phyloP scores from a whole-genome alignment of 2,888 invertebrate genomes.

The Rhodophaea formosa region DNA sequence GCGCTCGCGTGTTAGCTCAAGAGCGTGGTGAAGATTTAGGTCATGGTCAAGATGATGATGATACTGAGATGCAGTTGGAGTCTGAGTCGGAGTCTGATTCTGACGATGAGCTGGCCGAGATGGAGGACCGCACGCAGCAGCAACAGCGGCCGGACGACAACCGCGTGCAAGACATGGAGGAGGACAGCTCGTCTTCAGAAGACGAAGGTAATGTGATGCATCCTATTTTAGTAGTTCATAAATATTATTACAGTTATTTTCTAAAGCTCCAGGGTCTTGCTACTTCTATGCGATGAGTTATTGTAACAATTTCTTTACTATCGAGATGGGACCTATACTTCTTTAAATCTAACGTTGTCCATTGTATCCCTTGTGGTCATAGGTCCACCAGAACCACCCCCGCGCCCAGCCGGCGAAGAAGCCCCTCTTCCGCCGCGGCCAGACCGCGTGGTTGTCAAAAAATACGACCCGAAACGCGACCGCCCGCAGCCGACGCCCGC shows the following conservation, averaged over 20 bases:
- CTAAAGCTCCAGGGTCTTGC: too few relatives aligned
- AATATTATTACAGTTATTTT: too few relatives aligned
- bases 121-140: slow-evolving; percentile 83
- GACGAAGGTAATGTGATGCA: slow-evolving; percentile 48
- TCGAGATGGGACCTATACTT: too few relatives aligned
- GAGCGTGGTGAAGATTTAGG: slow-evolving; percentile 87
- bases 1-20: slow-evolving; percentile 93
- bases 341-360: too few relatives aligned
- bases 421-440: slow-evolving; percentile 92
- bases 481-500: slow-evolving; percentile 83
- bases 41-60: slow-evolving; percentile 80
- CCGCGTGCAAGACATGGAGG: slow-evolving; percentile 94
- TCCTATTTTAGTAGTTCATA: too few relatives aligned
- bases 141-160: slow-evolving; percentile 67
- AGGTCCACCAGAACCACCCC: slow-evolving; percentile 41
- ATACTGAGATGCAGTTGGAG: slow-evolving; percentile 94
- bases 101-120: slow-evolving; percentile 81
- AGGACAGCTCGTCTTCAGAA: slow-evolving; percentile 86
- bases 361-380: too few relatives aligned
- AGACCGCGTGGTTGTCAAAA: slow-evolving; percentile 96
- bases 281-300: too few relatives aligned
- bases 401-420: slow-evolving; percentile 55
- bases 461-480: slow-evolving; percentile 93
- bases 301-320: too few relatives aligned
- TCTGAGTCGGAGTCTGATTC: slow-evolving; percentile 86